These are phyloP conservation scores for Malaclemys terrapin DNA, from an alignment of 2,113 vertebrate species.

Conservation along the genomic window DNA sequence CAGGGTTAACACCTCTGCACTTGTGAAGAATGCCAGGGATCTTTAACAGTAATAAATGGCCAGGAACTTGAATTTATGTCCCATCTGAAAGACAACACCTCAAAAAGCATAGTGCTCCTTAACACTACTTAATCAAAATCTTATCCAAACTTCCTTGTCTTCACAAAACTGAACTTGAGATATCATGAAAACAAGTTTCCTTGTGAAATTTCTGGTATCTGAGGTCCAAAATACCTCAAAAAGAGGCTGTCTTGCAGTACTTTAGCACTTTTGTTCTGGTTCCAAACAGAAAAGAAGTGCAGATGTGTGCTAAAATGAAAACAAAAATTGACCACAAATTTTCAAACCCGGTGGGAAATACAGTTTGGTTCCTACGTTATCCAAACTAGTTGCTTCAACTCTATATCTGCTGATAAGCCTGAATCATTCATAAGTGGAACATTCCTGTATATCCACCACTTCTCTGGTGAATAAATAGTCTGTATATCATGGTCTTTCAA, in stretches of 20 bases:
- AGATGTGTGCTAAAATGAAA: constrained; percentile 21
- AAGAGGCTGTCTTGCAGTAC: neutral
- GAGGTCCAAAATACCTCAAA: neutral
- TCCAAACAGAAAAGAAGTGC: neutral
- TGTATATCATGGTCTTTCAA: neutral
- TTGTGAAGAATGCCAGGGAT: constrained; percentile 48
- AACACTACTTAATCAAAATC: neutral
- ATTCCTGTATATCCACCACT: neutral
- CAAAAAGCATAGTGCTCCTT: neutral
- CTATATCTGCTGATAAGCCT: constrained; percentile 17
- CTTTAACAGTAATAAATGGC: constrained; percentile 47
- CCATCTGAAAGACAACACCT: accelerated
- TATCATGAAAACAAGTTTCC: neutral
- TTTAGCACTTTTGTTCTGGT: neutral
- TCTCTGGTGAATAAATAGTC: neutral
- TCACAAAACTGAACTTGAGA: neutral
- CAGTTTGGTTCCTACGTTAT: constrained; percentile 18
- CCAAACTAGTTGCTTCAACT: constrained; percentile 40
- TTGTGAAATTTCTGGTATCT: neutral
- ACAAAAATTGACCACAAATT: neutral
- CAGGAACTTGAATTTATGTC: constrained; percentile 24
- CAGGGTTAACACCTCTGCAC: constrained; percentile 72
- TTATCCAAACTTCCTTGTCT: neutral
- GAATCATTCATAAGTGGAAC: constrained; percentile 26
- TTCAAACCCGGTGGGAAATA: neutral